Base-by-base conservation (phyloP, 2,888 invertebrate species). In the Apantesis nais region DNA sequence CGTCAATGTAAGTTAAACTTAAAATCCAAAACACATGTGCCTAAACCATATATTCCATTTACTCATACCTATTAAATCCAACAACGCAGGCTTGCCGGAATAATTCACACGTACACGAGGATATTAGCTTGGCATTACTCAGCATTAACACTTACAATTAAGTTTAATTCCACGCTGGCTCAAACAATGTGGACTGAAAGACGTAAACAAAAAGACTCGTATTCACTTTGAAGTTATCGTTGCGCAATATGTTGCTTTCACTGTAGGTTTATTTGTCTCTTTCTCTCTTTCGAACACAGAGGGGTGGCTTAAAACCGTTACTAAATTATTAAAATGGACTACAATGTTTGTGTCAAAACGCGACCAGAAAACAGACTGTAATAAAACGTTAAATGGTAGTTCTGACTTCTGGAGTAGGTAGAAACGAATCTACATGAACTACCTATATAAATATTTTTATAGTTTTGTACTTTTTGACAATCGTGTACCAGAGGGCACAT, bases 81-180 rank as follows among this genome's bases (percentile, higher is more conserved):
- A 66, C 62, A 67, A 67, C 55, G 55, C 16, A 39, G 25, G 44
- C 66, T 44, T 58, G 39, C 63, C 67, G 68, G 64, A 60, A 70
- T 70, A 72, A 67, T 70, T 73, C 67, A 74, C 70, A 74, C 72
- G 67, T 73, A 61, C 70, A 69, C 71, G 71, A 68, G 68, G 66
- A 76, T 83, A 81, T 83, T 81, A 84, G 79, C 80, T 80, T 75
- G 81, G 85, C 84, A 82, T 85, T 84, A 85, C 81, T 85, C 83
- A 83, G 82, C 86, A 82, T 87, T 87, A 90, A 88, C 87, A 86
- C 85, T 90, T 87, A 90, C 88, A 83, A 84, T 88, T 85, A 85
- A 85, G 88, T 87, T 88, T 87, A 89, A 90, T 89, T 86, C 83
- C 83, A 73, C 83, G 79, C 78, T 83, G 83, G 85, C 79, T 85